phyloP scores from a whole-genome alignment of 2,113 vertebrate species.

The Castor canadensis region DNA sequence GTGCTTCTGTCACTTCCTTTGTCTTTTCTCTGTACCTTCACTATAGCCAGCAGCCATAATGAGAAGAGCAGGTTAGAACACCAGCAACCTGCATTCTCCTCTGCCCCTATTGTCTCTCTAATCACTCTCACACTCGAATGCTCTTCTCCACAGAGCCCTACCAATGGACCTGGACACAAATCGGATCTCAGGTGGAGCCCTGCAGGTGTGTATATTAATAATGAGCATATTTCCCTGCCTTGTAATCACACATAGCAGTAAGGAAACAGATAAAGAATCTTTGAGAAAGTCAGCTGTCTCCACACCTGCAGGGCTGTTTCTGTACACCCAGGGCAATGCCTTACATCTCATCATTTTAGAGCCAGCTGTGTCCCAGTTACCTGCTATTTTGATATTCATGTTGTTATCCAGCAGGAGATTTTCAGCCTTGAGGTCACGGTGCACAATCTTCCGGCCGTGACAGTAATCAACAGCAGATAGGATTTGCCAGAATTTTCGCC shows the following conservation, averaged over 20 bases:
- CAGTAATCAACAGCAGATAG: constrained; percentile 97
- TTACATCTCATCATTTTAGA: background rate
- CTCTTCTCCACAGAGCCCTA: background rate
- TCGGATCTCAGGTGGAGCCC: background rate
- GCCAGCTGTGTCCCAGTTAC: constrained; percentile 77
- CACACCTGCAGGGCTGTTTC: background rate
- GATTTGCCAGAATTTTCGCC: constrained; percentile 99
- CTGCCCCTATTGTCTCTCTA: background rate
- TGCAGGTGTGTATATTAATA: background rate
- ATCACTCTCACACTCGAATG: background rate
- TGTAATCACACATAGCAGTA: background rate
- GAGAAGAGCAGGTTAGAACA: background rate
- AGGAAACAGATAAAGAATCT: background rate
- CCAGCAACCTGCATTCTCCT: background rate
- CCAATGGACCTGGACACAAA: background rate
- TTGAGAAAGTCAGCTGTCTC: background rate
- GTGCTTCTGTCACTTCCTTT: background rate
- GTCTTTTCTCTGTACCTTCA: background rate
- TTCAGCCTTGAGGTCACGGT: constrained; percentile 97
- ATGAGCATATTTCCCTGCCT: background rate
- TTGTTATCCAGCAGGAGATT: constrained; percentile 96
- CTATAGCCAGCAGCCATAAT: background rate
- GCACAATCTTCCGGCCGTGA: constrained; percentile 94
- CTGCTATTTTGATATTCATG: constrained; percentile 99
- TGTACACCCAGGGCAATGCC: rapidly evolving